These are phyloP conservation scores for Tychaedon coryphoeus DNA, from an alignment of 2,113 vertebrate species.

Conservation along the genomic window DNA sequence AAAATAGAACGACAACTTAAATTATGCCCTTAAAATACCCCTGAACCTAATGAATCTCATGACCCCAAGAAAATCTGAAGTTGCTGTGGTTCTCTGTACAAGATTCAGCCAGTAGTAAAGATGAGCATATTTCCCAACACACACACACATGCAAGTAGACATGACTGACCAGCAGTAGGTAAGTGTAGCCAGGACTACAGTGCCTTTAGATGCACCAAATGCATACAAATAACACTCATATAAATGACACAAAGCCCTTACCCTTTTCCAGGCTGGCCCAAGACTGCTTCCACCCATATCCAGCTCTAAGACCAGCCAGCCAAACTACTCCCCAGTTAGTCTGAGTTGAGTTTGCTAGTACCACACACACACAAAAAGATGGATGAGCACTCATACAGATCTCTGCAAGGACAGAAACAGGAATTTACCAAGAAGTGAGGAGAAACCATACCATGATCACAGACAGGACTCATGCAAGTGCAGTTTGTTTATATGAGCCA, in stretches of 20 bases:
- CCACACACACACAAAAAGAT: neutral
- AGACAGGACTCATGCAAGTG: neutral
- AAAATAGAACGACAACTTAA: neutral
- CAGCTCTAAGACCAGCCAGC: neutral
- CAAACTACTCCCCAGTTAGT: neutral
- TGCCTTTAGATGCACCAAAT: neutral
- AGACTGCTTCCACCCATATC: too few relatives aligned
- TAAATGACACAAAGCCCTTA: too few relatives aligned
- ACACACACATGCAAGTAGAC: accelerated
- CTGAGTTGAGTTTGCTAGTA: neutral
- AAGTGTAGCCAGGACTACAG: neutral
- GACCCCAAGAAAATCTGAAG: neutral
- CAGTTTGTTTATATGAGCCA: neutral
- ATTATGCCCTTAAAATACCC: neutral
- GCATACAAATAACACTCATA: neutral
- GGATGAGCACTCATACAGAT: neutral
- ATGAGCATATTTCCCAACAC: neutral
- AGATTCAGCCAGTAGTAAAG: neutral
- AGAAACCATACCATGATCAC: neutral
- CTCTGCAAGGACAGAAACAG: neutral
- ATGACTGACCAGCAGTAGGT: neutral
- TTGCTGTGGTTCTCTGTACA: neutral
- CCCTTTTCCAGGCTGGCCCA: neutral
- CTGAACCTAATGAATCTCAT: neutral
- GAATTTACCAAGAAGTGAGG: neutral